Evolutionary conservation across 2,113 vertebrate genomes (phyloP).

Genomic region (Bagarius yarrelli): DNA sequence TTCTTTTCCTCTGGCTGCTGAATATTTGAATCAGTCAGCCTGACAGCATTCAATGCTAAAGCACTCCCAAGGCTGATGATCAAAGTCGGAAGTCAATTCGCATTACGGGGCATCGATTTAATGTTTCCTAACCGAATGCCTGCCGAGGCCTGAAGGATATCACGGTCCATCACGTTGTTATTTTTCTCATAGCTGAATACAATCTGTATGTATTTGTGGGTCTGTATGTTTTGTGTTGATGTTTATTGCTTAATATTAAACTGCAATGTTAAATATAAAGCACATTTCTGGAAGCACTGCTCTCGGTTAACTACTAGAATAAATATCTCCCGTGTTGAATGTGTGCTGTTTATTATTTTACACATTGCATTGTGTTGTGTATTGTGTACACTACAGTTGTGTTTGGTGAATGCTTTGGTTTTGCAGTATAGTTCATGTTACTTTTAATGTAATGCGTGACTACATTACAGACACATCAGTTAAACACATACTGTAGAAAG

Average conservation of each 20-base stretch:
- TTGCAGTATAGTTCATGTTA: background rate
- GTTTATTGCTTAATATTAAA: background rate
- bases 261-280: background rate
- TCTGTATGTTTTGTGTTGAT: background rate
- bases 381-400: background rate
- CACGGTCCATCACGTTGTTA: slow-evolving; percentile 52
- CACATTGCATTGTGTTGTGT: background rate
- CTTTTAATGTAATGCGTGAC: background rate
- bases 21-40: slow-evolving; percentile 70
- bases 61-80: slow-evolving; percentile 75
- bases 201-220: background rate
- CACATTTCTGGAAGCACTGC: background rate
- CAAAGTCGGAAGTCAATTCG: slow-evolving; percentile 80
- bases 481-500: background rate
- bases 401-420: background rate
- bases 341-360: background rate
- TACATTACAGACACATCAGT: no score
- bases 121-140: slow-evolving; percentile 75
- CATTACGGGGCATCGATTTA: slow-evolving; percentile 78
- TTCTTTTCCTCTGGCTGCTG: slow-evolving; percentile 58
- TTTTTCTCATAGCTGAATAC: slow-evolving; percentile 23
- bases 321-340: background rate
- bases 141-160: slow-evolving; percentile 69
- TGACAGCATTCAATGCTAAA: slow-evolving; percentile 77
- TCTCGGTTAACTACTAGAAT: background rate